Conservation (phyloP, 2,888 invertebrate species). For the Muschampia plurimacula region DNA sequence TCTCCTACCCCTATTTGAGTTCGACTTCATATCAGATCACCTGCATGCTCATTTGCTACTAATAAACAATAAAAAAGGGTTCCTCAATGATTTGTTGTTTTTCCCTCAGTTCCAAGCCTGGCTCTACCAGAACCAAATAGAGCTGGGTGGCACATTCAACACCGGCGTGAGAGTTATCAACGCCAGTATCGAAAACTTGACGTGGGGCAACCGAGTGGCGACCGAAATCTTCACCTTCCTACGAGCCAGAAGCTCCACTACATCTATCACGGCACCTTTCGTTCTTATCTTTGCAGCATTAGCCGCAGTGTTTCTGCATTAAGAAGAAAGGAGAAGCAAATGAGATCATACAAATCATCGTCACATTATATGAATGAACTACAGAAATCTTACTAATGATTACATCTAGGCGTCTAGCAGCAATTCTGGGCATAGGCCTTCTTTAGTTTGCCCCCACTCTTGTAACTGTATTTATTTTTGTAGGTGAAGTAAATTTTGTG, state of each 20-base stretch:
- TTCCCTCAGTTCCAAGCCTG: conserved; percentile 69
- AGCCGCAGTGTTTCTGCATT: conserved; percentile 58
- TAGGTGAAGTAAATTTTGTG: no score
- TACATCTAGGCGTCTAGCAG: no score
- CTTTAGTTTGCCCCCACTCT: no score
- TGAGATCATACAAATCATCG: not conserved
- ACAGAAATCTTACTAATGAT: not conserved
- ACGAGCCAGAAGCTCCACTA: conserved; percentile 55
- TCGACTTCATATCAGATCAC: no score
- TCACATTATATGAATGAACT: not conserved
- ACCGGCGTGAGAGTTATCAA: conserved; percentile 56
- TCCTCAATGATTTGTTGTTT: not conserved
- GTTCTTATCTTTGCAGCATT: conserved; percentile 58
- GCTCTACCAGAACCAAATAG: conserved; percentile 63
- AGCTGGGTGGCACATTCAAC: conserved; percentile 57
- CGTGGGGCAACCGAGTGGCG: conserved; percentile 66
- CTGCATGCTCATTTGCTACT: no score
- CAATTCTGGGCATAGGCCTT: no score
- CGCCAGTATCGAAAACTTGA: conserved; percentile 60
- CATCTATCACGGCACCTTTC: conserved; percentile 57
- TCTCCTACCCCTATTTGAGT: no score
- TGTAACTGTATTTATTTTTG: no score
- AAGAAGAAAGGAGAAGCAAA: conserved; percentile 38
- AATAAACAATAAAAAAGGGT: no score
- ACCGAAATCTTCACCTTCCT: conserved; percentile 56